These are phyloP conservation scores for Dugesia japonica DNA, from an alignment of 2,888 invertebrate genomes.

Conservation along the genomic window DNA sequence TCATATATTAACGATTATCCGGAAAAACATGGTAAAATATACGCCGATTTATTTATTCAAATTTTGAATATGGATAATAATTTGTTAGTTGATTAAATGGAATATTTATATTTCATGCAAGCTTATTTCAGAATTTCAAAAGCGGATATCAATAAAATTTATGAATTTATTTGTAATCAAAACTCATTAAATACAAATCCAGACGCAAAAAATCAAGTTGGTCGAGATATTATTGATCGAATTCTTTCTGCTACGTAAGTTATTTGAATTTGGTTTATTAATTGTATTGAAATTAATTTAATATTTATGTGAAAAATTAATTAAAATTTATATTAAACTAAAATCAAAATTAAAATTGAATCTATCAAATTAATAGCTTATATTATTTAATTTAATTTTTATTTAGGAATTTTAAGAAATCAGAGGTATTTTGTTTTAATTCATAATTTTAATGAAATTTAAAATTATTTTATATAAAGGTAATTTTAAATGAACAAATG, in stretches of 20 bases:
- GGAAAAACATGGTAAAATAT: not conserved
- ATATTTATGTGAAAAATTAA: not conserved
- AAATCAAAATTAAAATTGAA: too few relatives aligned
- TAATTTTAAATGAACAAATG: not conserved
- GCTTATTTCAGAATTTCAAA: not conserved
- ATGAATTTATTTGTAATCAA: not conserved
- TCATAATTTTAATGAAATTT: not conserved
- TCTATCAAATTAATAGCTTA: not conserved
- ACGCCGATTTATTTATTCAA: not conserved
- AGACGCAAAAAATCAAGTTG: not conserved
- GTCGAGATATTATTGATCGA: constrained; percentile 1
- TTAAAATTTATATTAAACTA: too few relatives aligned
- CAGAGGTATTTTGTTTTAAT: constrained; percentile 15
- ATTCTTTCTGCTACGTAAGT: not conserved
- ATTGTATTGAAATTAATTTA: not conserved
- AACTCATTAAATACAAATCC: not conserved
- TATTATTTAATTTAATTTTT: not conserved
- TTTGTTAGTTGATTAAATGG: not conserved
- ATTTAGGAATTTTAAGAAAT: not conserved
- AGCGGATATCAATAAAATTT: not conserved
- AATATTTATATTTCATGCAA: too few relatives aligned
- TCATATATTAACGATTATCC: not conserved
- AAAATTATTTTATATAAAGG: too few relatives aligned
- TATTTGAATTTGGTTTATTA: not conserved
- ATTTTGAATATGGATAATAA: not conserved